Conservation (phyloP, 2,888 invertebrate genomes). For the Electrophaes corylata region DNA sequence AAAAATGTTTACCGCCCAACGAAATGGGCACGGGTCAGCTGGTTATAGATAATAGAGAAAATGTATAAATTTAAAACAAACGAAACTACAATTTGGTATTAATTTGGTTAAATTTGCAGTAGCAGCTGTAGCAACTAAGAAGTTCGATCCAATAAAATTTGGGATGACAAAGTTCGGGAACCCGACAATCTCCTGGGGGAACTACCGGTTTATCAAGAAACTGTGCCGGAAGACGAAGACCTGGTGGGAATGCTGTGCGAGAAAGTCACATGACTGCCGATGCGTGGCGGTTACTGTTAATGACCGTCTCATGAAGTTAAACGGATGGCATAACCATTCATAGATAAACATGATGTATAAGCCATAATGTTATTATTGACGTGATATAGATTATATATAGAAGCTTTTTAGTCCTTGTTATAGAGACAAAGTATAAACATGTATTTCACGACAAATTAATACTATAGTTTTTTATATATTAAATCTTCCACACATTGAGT, state of each 20-base stretch:
- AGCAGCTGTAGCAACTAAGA: conserved; percentile 9
- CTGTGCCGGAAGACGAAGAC: conserved; percentile 63
- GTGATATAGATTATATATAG: background rate
- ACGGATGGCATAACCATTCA: conserved; percentile 72
- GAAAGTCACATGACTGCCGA: conserved; percentile 61
- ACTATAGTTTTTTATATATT: too few relatives aligned
- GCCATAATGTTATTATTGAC: background rate
- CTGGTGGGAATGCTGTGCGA: conserved; percentile 74
- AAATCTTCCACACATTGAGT: too few relatives aligned
- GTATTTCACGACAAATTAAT: too few relatives aligned
- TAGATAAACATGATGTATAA: background rate
- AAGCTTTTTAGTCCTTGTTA: background rate
- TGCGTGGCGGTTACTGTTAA: conserved; percentile 70
- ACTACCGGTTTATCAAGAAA: conserved; percentile 70
- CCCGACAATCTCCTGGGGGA: conserved; percentile 72
- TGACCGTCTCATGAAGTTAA: conserved; percentile 64
- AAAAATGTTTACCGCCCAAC: too few relatives aligned
- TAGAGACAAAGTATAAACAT: background rate
- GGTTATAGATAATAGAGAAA: too few relatives aligned
- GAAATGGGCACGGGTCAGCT: too few relatives aligned
- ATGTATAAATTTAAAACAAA: background rate
- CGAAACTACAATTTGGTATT: background rate
- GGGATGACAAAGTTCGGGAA: conserved; percentile 69
- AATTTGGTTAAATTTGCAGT: background rate
- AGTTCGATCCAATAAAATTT: conserved; percentile 52